Evolutionary conservation across 2,888 invertebrate genomes (phyloP), one percentile per base, ranked within the genome.

Genomic region (Lepidocyrtinus sp.): DNA sequence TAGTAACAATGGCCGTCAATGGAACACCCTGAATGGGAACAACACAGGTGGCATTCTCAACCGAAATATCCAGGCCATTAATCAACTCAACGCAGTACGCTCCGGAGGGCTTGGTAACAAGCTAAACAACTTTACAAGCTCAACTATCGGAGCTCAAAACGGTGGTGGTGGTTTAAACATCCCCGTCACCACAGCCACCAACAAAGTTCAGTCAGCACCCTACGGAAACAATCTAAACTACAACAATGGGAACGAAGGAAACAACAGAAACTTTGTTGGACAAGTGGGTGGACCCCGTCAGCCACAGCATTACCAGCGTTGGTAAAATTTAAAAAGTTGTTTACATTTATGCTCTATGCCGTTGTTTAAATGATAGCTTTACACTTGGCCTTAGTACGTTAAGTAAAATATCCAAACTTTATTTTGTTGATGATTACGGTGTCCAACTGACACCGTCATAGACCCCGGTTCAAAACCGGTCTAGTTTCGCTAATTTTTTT

Each of bases 271-370:
- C 65, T 65, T 65, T 55, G 24, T 72, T 46, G 72, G 72, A 46
- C 72, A 24, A n/a, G n/a, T n/a, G 25, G 63, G 22, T 12, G 63
- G 69, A 36, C 61, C 62, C 21, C 70, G 70, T 27, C 69, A 75
- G 5, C 75, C 59, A 21, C 79, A 63, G 45, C 59, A 71, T 45
- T 67, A 25, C 36, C 65, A 24, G 19, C 76, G 76, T 45, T 76
- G 76, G 76, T 76, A 76, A 70, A 63, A 17, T 64, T 55, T 55
- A 15, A 55, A 62, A 62, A 62, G n/a, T 21, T 12, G n/a, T n/a
- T n/a, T n/a, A n/a, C n/a, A n/a, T n/a, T n/a, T n/a, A n/a, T n/a
- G n/a, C n/a, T n/a, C n/a, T n/a, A n/a, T n/a, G n/a, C n/a, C n/a
- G n/a, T n/a, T n/a, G n/a, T n/a, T n/a, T n/a, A n/a, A n/a, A n/a